Evolutionary conservation across 2,888 invertebrate genomes (phyloP), one percentile per base, ranked within the genome.

Genomic region (Xanthorhoe spadicearia): DNA sequence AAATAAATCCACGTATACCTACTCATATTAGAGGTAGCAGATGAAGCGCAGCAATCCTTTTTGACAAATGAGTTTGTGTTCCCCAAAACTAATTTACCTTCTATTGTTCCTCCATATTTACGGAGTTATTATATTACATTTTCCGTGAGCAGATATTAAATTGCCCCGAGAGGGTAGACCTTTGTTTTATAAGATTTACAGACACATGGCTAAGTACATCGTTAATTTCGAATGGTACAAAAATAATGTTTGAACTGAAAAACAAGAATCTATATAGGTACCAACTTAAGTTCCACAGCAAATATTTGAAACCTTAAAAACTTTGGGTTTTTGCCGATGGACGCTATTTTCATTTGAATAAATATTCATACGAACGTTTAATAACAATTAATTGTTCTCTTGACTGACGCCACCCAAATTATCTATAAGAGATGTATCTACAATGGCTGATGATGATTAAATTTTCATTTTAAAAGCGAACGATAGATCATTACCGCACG

Each of bases 91-190:
- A 89, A 90, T 88, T 90, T 90, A 89, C 83, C 81, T 85, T 83
- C 83, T 83, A 87, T 89, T 90, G 87, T 90, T 89, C 87, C 82
- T 84, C 82, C 86, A 87, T 89, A 88, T 90, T 90, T 89, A 85
- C 85, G 77, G 78, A 85, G 82, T 89, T 89, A 91, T 89, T 89
- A 84, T 76, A 79, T 83, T 80, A 82, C 85, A 85, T 89, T 89
- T 87, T 85, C 83, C 86, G 85, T 87, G 87, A 89, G 86, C 86
- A 87, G 88, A 89, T 86, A 90, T 87, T 86, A 88, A 88, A 88
- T 90, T 87, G 85, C 79, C 80, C 78, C 78, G 77, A 76, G 77
- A 82, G 80, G 79, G 81, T 81, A 77, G 84, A 79, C 79, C 84
- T 83, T 83, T 79, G 78, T 82, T 79, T 84, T 84, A 82, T 80